Evolutionary conservation across 2,113 vertebrate genomes (phyloP), one percentile per base, ranked within the genome.

Genomic region (Taurulus bubalis): DNA sequence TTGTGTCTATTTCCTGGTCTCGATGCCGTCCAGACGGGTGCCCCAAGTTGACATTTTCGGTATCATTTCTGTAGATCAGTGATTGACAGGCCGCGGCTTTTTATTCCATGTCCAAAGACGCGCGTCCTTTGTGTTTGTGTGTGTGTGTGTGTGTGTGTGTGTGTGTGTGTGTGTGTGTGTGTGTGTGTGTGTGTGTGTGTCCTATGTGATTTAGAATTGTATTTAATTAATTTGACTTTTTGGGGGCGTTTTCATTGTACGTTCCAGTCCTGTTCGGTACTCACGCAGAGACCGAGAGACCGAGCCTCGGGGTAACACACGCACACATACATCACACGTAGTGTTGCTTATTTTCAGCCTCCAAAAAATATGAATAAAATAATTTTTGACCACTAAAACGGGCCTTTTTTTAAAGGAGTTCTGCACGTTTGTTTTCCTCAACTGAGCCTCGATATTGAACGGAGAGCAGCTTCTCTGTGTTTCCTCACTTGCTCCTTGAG

Each of bases 31-130:
- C n/a, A 0, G 16, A 58, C 22, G 58, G 45, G 59, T 62, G 58
- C 70, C 36, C 2, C 64, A 14, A 2, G 24, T 3, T 53, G 34
- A 58, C 62, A 36, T 20, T 63, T 70, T 77, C 15, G 58, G 20
- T 11, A 34, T 76, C 69, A 53, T 78, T 63, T 68, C 74, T 75
- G 28, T 49, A 66, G 45, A 63, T 71, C 16, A 11, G 12, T 76
- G 70, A 77, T 83, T 80, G 75, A 85, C 47, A 71, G 78, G 62
- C 72, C 74, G 66, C 32, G 56, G 56, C 65, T 51, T 30, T 30
- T 58, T 15, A 3, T 42, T 55, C 45, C 34, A 8, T 3, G 22
- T 73, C 58, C 28, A 38, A 77, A n/a, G n/a, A 32, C 30, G 30
- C 30, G 30, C n/a, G n/a, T n/a, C n/a, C n/a, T n/a, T n/a, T n/a